Evolutionary conservation across 2,113 vertebrate species (phyloP), one percentile per base, ranked within the genome.

Genomic region (Neogale vison): DNA sequence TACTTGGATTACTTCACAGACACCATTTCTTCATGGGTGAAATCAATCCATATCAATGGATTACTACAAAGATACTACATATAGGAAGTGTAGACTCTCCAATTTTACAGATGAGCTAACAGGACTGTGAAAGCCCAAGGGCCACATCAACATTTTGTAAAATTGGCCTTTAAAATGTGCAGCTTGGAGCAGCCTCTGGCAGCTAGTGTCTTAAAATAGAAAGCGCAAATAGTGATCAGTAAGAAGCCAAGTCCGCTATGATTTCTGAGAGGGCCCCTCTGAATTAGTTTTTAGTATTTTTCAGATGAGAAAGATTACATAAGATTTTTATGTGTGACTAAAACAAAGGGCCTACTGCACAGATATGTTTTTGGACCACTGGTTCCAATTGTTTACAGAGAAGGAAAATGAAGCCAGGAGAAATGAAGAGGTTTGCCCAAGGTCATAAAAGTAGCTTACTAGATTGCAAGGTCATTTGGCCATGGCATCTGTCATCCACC

Each of bases 151-250:
- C 20, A 47, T 59, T 26, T 36, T 72, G 13, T 4, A 61, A 57
- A 10, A 47, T 12, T 85, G 12, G 31, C 31, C 6, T 72, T 61
- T 26, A 67, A 81, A 61, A 29, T 11, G 14, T 63, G 10, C 23
- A 34, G 2, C 21, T 24, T 31, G 7, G 24, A 67, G 24, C 57
- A 42, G 20, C 29, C 24, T 45, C 34, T 23, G 6, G 45, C 4
- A 59, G 47, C 8, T 4, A 31, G 4, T 7, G 0, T 61, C n/a
- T 34, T 55, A 23, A 17, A 39, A 69, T 0, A 63, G 4, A 9
- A 10, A 23, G 1, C 0, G n/a, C 4, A 5, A 11, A 4, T 34
- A 9, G 36, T 55, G 29, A 69, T 1, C 9, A 47, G 10, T 29
- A 50, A 92, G 24, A 45, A 6, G 86, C 17, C 36, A 82, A n/a